Evolutionary conservation across 2,888 invertebrate species (phyloP).

Genomic region (Ormyrus thymus): DNA sequence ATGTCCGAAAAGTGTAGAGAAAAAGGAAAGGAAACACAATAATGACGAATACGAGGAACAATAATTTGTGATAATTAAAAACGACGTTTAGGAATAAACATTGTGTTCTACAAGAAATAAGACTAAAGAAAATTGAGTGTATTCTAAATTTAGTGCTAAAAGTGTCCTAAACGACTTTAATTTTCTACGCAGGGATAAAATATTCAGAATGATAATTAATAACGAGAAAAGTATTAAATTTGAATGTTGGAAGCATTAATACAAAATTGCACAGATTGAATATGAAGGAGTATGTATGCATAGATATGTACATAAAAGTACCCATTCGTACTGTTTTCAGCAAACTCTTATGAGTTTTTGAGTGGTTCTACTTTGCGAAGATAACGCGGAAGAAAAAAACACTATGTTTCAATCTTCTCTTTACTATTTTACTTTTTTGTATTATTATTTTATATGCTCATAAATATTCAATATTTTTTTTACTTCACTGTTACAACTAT

Average conservation of each 20-base stretch:
- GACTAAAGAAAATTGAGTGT: constrained; percentile 54
- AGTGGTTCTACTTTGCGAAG: constrained; percentile 23
- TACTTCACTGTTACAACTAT: constrained; percentile 60
- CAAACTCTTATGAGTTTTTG: constrained; percentile 21
- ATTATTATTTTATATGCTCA: constrained; percentile 62
- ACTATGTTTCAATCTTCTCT: constrained; percentile 54
- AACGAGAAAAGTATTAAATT: constrained; percentile 67
- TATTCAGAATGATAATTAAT: constrained; percentile 61
- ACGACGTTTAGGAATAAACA: constrained; percentile 71
- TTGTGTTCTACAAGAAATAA: constrained; percentile 70
- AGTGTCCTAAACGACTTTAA: constrained; percentile 71
- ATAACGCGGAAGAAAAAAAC: constrained; percentile 48
- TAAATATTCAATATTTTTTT: constrained; percentile 48
- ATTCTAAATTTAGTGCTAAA: constrained; percentile 72
- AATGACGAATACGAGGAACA: constrained; percentile 65
- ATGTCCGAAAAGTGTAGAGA: constrained; percentile 64
- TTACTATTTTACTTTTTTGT: constrained; percentile 52
- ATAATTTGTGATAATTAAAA: constrained; percentile 73
- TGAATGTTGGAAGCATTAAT: constrained; percentile 63
- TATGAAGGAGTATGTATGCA: constrained; percentile 63
- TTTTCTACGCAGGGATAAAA: constrained; percentile 70
- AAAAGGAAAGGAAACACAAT: constrained; percentile 53
- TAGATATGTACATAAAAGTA: constrained; percentile 61
- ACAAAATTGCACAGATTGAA: constrained; percentile 58
- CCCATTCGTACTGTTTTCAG: constrained; percentile 34